A percentile compares a stretch with the other conserved stretches of the same genome.
Evolutionary conservation across 2,888 invertebrate species (phyloP).

Genomic region (Apotomis betuletana): DNA sequence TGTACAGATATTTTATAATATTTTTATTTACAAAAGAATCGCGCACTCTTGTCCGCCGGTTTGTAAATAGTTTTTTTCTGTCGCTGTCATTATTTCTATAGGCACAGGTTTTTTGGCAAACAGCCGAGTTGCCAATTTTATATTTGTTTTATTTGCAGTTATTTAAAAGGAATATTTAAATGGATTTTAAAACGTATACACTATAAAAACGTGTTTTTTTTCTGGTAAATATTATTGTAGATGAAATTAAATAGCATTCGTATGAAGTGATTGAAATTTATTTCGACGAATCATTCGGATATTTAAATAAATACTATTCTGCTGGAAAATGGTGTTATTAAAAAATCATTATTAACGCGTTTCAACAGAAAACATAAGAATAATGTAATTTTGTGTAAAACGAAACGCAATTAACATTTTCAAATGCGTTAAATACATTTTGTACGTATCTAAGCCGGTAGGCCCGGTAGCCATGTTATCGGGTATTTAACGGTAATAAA

Average conservation of each 20-base stretch:
- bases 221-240: background rate
- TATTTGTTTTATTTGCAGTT: constrained; percentile 7
- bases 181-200: background rate
- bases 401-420: background rate
- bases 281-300: background rate
- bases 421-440: constrained; percentile 11
- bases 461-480: constrained; percentile 29
- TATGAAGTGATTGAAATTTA: background rate
- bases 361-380: background rate
- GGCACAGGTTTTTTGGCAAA: constrained; percentile 22
- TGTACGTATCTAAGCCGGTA: background rate
- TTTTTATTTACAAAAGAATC: constrained; percentile 11
- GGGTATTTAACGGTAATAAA: constrained; percentile 37
- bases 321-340: background rate
- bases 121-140: constrained; percentile 13
- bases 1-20: background rate
- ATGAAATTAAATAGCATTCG: background rate
- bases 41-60: background rate
- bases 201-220: background rate
- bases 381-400: background rate
- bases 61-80: constrained; percentile 7
- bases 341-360: background rate
- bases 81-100: constrained; percentile 1
- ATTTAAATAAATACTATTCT: background rate
- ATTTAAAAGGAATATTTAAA: background rate